Evolutionary conservation across 2,797 vertebrate species (phyloP), one percentile per base, ranked within the genome.

Genomic region (Nannoperca obscura): DNA sequence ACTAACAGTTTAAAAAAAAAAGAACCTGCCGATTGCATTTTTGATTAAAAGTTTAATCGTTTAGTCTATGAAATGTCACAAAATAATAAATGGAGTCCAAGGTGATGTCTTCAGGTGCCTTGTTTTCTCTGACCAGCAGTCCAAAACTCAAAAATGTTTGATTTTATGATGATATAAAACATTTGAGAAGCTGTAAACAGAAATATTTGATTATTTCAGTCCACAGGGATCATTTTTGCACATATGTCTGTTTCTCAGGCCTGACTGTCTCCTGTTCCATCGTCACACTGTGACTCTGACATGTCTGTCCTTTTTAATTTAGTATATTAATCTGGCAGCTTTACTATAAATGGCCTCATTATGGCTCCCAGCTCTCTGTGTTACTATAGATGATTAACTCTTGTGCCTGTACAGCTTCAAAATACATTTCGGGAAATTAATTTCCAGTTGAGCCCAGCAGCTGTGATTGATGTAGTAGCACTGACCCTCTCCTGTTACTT

Each of bases 221-320:
- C 44, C 42, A 44, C 14, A 2, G 5, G 5, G 1, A 44, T 15
- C 5, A 15, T 44, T 44, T 44, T 5, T 1, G 2, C n/a, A 75
- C 78, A 79, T 42, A 14, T 74, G 84, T 77, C n/a, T 52, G 52
- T 71, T 81, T 83, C 58, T 58, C 75, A 71, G 77, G 71, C 74
- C 70, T 60, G 46, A 53, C 65, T 70, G 63, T 77, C 67, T 81
- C 2, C 46, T 73, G 66, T 55, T 82, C 86, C 80, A 83, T 89
- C 83, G 76, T 71, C 75, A 54, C 24, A 0, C 70, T 53, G 34
- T 58, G 78, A 85, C 83, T 85, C 86, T 82, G 82, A 85, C 76
- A 85, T 70, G 81, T 83, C 79, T 87, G 78, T 78, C 74, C 38
- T 80, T 83, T 83, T 64, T 92, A 85, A 85, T 89, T 88, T 83